These are phyloP conservation scores for Saguinus midas DNA, from an alignment of 2,113 vertebrate genomes.

Conservation along the genomic window DNA sequence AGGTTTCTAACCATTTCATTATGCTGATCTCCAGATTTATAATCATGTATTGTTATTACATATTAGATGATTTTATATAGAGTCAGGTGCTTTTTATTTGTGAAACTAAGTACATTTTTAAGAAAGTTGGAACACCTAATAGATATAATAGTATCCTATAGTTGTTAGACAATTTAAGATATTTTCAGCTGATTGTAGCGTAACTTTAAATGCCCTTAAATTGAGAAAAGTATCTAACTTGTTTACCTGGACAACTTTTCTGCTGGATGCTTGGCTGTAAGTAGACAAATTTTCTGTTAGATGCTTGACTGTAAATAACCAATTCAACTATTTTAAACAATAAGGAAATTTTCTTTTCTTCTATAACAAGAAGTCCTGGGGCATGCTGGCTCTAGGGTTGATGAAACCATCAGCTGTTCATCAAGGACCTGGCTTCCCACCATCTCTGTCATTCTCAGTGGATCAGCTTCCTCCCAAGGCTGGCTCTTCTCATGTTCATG, in stretches of 20 bases:
- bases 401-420: not conserved
- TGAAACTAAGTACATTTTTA: conserved; percentile 1
- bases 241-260: not conserved
- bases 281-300: not conserved
- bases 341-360: not conserved
- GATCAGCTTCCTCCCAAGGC: not conserved
- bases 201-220: not conserved
- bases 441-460: not conserved
- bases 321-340: not conserved
- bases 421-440: not conserved
- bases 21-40: conserved; percentile 14
- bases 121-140: not conserved
- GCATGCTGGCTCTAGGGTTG: not conserved
- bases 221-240: not conserved
- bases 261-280: not conserved
- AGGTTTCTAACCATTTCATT: not conserved
- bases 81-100: conserved; percentile 24
- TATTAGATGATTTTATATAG: conserved; percentile 4
- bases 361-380: not conserved
- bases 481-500: not conserved
- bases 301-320: not conserved
- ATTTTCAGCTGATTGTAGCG: not conserved
- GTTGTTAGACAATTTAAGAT: not conserved
- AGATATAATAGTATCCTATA: not conserved
- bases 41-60: not conserved